Conservation (phyloP, 2,888 invertebrate genomes). For the Tupiocoris notatus region DNA sequence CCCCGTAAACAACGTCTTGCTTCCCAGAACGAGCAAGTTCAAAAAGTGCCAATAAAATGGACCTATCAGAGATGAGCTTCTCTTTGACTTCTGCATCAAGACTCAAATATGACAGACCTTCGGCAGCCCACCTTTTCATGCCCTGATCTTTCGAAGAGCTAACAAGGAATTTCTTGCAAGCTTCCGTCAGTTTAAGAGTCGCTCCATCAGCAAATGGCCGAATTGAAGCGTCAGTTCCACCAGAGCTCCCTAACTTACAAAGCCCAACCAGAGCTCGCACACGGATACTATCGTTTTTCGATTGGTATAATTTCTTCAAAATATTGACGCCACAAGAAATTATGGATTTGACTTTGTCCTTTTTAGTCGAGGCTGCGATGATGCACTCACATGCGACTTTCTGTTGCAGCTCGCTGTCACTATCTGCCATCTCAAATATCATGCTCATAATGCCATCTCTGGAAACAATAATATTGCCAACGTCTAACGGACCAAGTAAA, state of each 20-base stretch:
- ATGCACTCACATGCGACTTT: constrained; percentile 95
- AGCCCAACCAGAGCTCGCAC: constrained; percentile 88
- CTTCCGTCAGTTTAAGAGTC: constrained; percentile 85
- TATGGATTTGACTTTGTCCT: constrained; percentile 90
- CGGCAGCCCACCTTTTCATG: constrained; percentile 92
- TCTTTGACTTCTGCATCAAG: constrained; percentile 99
- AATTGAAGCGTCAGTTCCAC: constrained; percentile 92
- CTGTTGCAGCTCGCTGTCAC: constrained; percentile 86
- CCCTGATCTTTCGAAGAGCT: constrained; percentile 86
- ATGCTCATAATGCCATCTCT: constrained; percentile 88
- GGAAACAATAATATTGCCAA: constrained; percentile 82
- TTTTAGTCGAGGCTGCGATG: constrained; percentile 93
- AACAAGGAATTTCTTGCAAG: constrained; percentile 85
- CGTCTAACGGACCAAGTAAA: constrained; percentile 86
- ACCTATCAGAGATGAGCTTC: constrained; percentile 81
- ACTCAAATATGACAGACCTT: constrained; percentile 93
- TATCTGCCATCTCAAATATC: constrained; percentile 94
- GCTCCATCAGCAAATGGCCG: constrained; percentile 95
- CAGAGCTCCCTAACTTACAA: constrained; percentile 92
- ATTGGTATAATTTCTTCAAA: constrained; percentile 87
- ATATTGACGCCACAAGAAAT: constrained; percentile 87
- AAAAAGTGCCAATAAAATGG: constrained; percentile 80
- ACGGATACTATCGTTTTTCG: constrained; percentile 84
- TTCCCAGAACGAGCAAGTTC: constrained; percentile 82
- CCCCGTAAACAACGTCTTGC: constrained; percentile 84